These are phyloP conservation scores for Morpho achilles DNA, from an alignment of 2,888 invertebrate species.

Conservation along the genomic window DNA sequence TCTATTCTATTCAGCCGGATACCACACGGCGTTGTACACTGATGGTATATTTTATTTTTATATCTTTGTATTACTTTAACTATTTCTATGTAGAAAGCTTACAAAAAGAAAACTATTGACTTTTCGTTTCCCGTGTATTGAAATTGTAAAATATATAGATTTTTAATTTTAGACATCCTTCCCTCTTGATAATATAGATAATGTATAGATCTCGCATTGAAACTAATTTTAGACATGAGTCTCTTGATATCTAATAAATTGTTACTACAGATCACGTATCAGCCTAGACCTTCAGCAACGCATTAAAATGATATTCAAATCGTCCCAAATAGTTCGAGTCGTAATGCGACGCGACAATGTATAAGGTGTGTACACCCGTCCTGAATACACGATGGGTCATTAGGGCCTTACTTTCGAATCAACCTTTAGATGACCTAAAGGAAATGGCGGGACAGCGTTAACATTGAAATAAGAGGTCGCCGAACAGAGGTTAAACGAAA, in stretches of 20 bases:
- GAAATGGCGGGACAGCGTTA: constrained; percentile 19
- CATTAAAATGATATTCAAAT: constrained; percentile 22
- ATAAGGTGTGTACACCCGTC: constrained; percentile 15
- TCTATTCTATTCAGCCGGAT: too few species aligned
- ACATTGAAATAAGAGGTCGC: constrained; percentile 16
- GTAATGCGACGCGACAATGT: constrained; percentile 13
- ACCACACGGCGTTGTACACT: too few species aligned
- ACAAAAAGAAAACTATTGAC: too few species aligned
- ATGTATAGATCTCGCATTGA: neutral
- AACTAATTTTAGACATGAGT: constrained; percentile 7
- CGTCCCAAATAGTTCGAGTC: constrained; percentile 20
- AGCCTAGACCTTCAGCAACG: constrained; percentile 21
- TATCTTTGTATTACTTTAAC: too few species aligned
- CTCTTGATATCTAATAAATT: constrained; percentile 4
- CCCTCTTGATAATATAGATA: too few species aligned
- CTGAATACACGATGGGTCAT: constrained; percentile 29
- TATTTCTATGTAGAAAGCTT: too few species aligned
- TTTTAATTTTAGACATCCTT: too few species aligned
- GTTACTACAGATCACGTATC: constrained; percentile 17
- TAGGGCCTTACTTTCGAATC: constrained; percentile 33
- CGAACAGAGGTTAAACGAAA: constrained; percentile 7
- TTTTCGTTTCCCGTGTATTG: too few species aligned
- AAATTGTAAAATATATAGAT: too few species aligned
- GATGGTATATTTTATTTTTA: too few species aligned
- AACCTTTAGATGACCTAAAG: constrained; percentile 21